Percentiles rank a stretch among this genome's conserved stretches.
These are phyloP conservation scores for Trissoscelio sp. DNA, from an alignment of 2,888 invertebrate species.

Conservation along the genomic window DNA sequence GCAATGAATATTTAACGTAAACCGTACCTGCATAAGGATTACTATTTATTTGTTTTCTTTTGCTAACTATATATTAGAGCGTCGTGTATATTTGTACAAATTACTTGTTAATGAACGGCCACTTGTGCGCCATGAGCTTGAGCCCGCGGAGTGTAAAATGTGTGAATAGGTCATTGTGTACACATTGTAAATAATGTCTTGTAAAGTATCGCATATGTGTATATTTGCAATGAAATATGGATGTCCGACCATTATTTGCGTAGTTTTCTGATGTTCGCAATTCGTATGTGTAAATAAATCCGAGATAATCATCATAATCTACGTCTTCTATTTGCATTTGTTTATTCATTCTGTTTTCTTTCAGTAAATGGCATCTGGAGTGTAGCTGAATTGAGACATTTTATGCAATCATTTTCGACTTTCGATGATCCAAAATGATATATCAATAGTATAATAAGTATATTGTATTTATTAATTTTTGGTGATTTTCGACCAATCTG, in stretches of 20 bases:
- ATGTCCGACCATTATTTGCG: conserved; percentile 74
- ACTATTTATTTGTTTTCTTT: conserved; percentile 80
- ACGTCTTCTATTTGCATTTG: not conserved
- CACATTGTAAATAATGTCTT: conserved; percentile 82
- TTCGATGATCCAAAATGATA: no score
- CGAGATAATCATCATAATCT: conserved; percentile 57
- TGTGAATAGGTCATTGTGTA: conserved; percentile 80
- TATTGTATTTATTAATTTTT: no score
- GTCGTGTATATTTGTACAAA: conserved; percentile 75
- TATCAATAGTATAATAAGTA: no score
- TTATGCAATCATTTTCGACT: no score
- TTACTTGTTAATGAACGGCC: conserved; percentile 72
- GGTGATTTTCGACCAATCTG: no score
- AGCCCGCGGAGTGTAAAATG: conserved; percentile 77
- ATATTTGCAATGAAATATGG: conserved; percentile 76
- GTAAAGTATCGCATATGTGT: conserved; percentile 79
- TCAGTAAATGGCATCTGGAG: no score
- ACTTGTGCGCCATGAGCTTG: conserved; percentile 47
- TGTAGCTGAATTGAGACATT: no score
- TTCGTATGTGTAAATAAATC: conserved; percentile 70
- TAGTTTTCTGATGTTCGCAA: conserved; percentile 64
- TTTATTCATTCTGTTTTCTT: not conserved
- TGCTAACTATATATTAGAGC: conserved; percentile 70
- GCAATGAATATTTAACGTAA: conserved; percentile 76
- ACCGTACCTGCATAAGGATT: conserved; percentile 82